Evolutionary conservation across 64 coral and sea anemone species (phyloP).

Genomic region (Acropora yongei): DNA sequence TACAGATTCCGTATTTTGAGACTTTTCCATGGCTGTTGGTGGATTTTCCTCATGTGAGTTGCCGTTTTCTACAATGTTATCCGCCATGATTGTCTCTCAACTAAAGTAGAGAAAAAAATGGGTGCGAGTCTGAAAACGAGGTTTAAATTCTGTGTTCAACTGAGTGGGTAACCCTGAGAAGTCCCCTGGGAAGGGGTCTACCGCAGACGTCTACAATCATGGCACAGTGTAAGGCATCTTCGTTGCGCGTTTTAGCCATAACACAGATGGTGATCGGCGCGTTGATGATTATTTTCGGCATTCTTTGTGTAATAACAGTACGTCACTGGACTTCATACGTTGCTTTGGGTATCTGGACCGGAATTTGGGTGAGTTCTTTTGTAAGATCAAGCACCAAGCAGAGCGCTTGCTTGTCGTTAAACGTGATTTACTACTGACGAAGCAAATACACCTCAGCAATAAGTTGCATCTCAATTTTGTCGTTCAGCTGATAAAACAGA

Average conservation of each 20-base stretch:
- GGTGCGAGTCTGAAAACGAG: no score
- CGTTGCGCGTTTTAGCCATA: conserved; percentile 31
- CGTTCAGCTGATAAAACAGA: no score
- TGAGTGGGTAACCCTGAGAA: no score
- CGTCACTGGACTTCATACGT: neutral
- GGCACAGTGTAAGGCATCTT: neutral
- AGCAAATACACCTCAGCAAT: no score
- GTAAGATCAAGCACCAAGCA: no score
- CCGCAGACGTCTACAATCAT: no score
- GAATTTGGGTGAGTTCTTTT: conserved; percentile 17
- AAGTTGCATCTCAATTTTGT: no score
- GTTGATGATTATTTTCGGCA: conserved; percentile 29
- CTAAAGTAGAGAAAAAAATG: no score
- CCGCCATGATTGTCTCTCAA: conserved; percentile 5
- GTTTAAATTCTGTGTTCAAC: no score
- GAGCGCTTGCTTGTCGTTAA: no score
- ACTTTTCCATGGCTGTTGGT: neutral
- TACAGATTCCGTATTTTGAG: neutral
- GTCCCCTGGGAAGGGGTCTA: no score
- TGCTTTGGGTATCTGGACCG: conserved; percentile 34
- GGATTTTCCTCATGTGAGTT: neutral
- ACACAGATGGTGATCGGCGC: conserved; percentile 36
- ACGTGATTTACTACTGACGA: no score
- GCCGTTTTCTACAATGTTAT: neutral
- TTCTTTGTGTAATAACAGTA: neutral